phyloP scores from a whole-genome alignment of 2,888 invertebrate species.

The Lypha dubia region DNA sequence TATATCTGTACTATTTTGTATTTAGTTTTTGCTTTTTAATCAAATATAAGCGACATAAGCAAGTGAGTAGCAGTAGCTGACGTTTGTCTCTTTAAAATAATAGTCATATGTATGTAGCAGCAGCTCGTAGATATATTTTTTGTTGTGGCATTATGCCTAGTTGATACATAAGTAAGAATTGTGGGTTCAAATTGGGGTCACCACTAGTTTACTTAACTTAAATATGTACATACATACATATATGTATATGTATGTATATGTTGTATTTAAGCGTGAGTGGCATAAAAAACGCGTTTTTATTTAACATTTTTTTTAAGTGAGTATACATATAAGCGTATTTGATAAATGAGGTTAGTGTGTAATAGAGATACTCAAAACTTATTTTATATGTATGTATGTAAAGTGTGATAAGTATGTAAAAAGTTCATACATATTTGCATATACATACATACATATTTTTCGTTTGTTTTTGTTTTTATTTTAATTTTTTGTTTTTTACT shows the following conservation, averaged over 20 bases:
- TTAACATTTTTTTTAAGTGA: slow-evolving; percentile 23
- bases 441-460: no score
- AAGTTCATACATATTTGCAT: no score
- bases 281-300: slow-evolving; percentile 51
- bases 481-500: slow-evolving; percentile 46
- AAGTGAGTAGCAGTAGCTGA: slow-evolving; percentile 19
- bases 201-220: slow-evolving; percentile 54
- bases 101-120: background rate
- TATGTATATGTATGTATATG: background rate
- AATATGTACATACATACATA: background rate
- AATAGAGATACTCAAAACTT: slow-evolving; percentile 58
- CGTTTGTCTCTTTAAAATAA: slow-evolving; percentile 8
- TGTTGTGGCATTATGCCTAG: slow-evolving; percentile 41
- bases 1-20: no score
- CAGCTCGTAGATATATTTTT: background rate
- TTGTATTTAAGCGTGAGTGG: no score
- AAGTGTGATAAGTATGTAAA: background rate
- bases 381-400: slow-evolving; percentile 15
- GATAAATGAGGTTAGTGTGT: slow-evolving; percentile 66
- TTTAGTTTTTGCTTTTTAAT: slow-evolving; percentile 8
- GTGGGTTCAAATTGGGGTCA: slow-evolving; percentile 67
- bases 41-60: slow-evolving; percentile 33
- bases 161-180: slow-evolving; percentile 52
- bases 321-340: slow-evolving; percentile 35
- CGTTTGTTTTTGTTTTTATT: slow-evolving; percentile 20